Percentiles rank a stretch among this genome's conserved stretches.
Evolutionary conservation across 2,888 invertebrate genomes (phyloP).

Genomic region (Cerastis rubricosa): DNA sequence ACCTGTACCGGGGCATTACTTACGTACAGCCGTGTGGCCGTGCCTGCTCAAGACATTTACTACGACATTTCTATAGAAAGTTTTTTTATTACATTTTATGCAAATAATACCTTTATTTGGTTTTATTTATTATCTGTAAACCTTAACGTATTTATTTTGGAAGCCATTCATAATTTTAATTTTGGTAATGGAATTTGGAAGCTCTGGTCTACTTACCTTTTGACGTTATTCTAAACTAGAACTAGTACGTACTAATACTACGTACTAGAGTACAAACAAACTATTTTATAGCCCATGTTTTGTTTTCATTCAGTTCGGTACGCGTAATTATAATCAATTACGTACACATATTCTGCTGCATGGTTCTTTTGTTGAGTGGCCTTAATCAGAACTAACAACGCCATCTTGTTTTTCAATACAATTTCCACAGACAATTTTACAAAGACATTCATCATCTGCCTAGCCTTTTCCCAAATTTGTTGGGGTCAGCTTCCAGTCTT

Average conservation of each 20-base stretch:
- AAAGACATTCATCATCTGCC: not conserved
- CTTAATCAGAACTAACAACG: not conserved
- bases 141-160: not conserved
- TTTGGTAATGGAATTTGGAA: not conserved
- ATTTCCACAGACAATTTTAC: not conserved
- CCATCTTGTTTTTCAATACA: not conserved
- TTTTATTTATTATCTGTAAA: not conserved
- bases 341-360: no score
- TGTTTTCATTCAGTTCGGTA: not conserved
- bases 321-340: no score
- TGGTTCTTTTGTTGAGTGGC: not conserved
- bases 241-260: not conserved
- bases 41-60: constrained; percentile 60
- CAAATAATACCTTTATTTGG: constrained; percentile 27
- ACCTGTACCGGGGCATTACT: constrained; percentile 43
- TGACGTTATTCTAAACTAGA: not conserved
- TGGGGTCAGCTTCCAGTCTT: not conserved
- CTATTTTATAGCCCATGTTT: no score
- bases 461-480: not conserved
- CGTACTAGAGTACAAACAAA: not conserved
- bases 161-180: not conserved
- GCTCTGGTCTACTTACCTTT: not conserved
- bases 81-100: constrained; percentile 49
- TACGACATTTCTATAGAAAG: constrained; percentile 45
- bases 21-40: constrained; percentile 10